A percentile compares a stretch with the other conserved stretches of the same genome.
Evolutionary conservation across 2,797 vertebrate species (phyloP).

Genomic region (Spea hammondii): DNA sequence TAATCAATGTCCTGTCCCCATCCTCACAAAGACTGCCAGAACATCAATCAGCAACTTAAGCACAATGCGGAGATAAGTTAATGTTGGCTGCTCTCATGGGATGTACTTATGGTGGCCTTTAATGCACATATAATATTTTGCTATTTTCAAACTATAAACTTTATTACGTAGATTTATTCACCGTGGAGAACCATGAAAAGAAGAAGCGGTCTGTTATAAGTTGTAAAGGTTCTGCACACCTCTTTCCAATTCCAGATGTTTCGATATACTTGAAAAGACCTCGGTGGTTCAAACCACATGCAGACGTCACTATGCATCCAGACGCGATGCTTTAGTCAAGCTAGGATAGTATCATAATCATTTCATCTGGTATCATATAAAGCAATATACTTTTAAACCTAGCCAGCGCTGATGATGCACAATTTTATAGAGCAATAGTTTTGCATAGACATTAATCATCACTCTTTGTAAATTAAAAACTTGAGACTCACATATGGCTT

Average conservation of each 20-base stretch:
- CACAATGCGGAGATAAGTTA: too few relatives aligned
- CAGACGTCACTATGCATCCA: not conserved
- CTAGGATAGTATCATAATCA: not conserved
- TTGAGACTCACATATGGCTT: slow-evolving; percentile 14
- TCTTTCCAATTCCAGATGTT: not conserved
- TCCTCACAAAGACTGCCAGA: too few relatives aligned
- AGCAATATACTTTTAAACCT: slow-evolving; percentile 22
- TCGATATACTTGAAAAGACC: slow-evolving; percentile 4
- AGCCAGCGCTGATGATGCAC: slow-evolving; percentile 19
- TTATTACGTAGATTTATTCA: too few relatives aligned
- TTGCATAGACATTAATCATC: slow-evolving; percentile 31
- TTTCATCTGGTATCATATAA: slow-evolving; percentile 11
- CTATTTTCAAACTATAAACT: too few relatives aligned
- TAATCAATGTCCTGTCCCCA: too few relatives aligned
- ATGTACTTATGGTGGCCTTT: too few relatives aligned
- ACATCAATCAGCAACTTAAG: too few relatives aligned
- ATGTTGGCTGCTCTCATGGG: too few relatives aligned
- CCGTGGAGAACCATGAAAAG: too few relatives aligned
- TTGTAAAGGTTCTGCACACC: too few relatives aligned
- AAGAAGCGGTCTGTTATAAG: too few relatives aligned
- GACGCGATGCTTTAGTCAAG: not conserved
- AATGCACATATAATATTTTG: too few relatives aligned
- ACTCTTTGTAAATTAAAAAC: slow-evolving; percentile 19
- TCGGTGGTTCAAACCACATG: slow-evolving; percentile 6
- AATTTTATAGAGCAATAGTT: slow-evolving; percentile 20